A percentile compares a stretch with the other conserved stretches of the same genome.
Evolutionary conservation across 2,113 vertebrate genomes (phyloP).

Genomic region (Taurulus bubalis): DNA sequence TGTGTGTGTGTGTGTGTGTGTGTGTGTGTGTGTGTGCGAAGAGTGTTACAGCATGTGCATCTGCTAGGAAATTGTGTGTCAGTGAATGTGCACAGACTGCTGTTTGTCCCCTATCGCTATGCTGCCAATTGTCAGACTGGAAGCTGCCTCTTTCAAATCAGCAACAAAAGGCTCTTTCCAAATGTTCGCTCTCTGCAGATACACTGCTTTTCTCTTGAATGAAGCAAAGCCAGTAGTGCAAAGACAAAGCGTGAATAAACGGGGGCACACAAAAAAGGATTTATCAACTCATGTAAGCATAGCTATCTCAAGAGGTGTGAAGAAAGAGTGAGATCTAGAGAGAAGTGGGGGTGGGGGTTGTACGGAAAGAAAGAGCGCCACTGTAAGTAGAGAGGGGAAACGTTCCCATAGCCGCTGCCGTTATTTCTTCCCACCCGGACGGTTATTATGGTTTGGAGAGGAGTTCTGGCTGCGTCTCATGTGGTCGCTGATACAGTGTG

Average conservation of each 20-base stretch:
- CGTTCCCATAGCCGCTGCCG: conserved; percentile 60
- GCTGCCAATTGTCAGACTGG: conserved; percentile 73
- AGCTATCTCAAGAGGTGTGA: conserved; percentile 72
- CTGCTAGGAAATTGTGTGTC: conserved; percentile 43
- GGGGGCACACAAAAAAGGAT: conserved; percentile 71
- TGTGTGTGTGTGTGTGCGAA: conserved; percentile 51
- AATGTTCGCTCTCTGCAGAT: conserved; percentile 63
- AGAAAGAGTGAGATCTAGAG: conserved; percentile 59
- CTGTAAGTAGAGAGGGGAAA: conserved; percentile 57
- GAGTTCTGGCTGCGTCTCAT: conserved; percentile 65
- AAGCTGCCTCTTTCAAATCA: conserved; percentile 75
- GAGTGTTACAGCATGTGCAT: conserved; percentile 42
- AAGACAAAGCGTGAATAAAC: conserved; percentile 81
- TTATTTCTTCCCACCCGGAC: conserved; percentile 63
- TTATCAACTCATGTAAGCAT: conserved; percentile 78
- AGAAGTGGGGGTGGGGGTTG: conserved; percentile 7
- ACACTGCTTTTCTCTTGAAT: conserved; percentile 72
- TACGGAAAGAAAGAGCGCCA: conserved; percentile 50
- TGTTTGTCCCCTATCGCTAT: conserved; percentile 69
- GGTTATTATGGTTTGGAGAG: conserved; percentile 61
- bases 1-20: not conserved
- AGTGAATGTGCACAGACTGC: conserved; percentile 46
- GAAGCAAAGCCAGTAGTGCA: conserved; percentile 67
- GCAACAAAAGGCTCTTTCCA: conserved; percentile 77
- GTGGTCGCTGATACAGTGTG: conserved; percentile 68